Base-by-base conservation (phyloP, 2,113 vertebrate genomes). In the Notothenia rossii region DNA sequence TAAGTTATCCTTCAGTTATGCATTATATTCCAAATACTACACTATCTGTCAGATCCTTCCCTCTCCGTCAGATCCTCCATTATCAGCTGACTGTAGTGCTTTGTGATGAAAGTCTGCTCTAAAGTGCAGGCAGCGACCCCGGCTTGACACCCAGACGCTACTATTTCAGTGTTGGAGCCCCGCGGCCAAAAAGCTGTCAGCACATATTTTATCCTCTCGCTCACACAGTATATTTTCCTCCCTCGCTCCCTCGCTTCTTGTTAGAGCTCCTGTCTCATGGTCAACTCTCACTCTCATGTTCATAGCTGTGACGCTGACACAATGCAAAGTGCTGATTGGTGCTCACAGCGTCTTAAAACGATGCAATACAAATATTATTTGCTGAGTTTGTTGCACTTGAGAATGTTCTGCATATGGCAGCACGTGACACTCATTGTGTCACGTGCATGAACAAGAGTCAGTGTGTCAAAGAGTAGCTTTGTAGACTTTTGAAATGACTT, bases 171-270 rank as follows among this genome's bases (percentile, higher is more conserved):
- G 81, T 81, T 86, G 70, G 48, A 18, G 72, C 88, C 92, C 81
- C 69, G 48, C 7, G 64, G 91, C 90, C 89, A 92, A 91, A 91
- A 88, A 92, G 79, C 91, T 92, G 91, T 94, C 93, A 91, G 76
- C 91, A 89, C 92, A 89, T 90, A 86, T 88, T 92, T 93, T 86
- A 90, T 88, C 86, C 88, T 81, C 88, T 88, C 76, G 63, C 89
- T 88, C 63, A 49, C 84, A 78, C 86, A 77, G 79, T 88, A 88
- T 87, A 87, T 87, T 91, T 86, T 64, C 87, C 59, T 62, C 36
- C 58, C 70, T 43, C 45, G 14, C 59, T 62, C 36, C 58, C 70
- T 43, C 45, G 15, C 45, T 86, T 66, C 81, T 81, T 54, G 58
- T 79, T 43, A 54, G 49, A 82, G 70, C 74, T 36, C 79, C 62